These are phyloP conservation scores for Neodiprion pinetum DNA, from an alignment of 1,140 invertebrate species.

Conservation along the genomic window DNA sequence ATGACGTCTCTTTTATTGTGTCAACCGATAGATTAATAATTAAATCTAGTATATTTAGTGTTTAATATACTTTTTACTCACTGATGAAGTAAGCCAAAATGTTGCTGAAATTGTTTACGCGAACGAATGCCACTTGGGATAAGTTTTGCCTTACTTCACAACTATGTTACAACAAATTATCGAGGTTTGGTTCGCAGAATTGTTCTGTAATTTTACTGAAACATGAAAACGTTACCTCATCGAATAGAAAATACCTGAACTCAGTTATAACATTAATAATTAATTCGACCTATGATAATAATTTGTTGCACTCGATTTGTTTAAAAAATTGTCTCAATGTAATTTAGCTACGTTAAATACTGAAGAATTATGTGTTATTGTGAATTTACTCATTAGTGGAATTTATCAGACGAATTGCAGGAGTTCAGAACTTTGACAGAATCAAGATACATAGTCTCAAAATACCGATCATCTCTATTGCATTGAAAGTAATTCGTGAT, in stretches of 20 bases:
- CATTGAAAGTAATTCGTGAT: background rate
- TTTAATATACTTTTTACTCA: background rate
- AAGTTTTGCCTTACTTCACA: too few species aligned
- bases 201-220: background rate
- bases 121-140: background rate
- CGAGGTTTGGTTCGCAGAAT: background rate
- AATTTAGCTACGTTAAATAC: background rate
- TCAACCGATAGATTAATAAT: background rate
- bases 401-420: too few species aligned
- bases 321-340: background rate
- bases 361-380: background rate
- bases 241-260: background rate
- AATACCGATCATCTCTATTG: background rate
- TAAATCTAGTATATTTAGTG: background rate
- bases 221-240: constrained; percentile 2
- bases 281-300: background rate
- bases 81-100: background rate
- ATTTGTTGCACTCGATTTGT: background rate
- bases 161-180: background rate
- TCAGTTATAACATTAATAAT: background rate
- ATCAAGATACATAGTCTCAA: background rate
- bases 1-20: background rate
- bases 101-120: background rate
- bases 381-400: background rate
- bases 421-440: background rate